Conservation (phyloP, 2,797 vertebrate species). For the Sebastes itinus region DNA sequence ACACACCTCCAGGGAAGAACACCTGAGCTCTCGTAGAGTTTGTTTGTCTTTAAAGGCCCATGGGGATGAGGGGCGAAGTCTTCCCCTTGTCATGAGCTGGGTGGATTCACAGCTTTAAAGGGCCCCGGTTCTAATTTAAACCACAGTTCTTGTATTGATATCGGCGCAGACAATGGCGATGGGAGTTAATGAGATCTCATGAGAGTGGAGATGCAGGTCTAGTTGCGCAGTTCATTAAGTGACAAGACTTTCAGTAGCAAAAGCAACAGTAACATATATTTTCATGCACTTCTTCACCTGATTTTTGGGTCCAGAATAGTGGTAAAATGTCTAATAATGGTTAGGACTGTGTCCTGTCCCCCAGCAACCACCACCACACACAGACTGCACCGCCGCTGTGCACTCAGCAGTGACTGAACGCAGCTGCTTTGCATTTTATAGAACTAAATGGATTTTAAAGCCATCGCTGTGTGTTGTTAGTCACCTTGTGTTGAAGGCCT, state of each 20-base stretch:
- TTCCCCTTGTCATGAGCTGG: conserved; percentile 8
- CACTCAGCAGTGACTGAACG: background rate
- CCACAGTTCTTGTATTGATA: conserved; percentile 17
- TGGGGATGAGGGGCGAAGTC: conserved; percentile 2
- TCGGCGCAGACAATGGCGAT: conserved; percentile 10
- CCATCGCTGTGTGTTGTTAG: background rate
- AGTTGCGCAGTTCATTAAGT: background rate
- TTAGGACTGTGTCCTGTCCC: background rate
- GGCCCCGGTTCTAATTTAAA: conserved; percentile 28
- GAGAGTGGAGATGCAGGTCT: conserved; percentile 32
- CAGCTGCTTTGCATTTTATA: background rate
- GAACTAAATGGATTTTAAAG: background rate
- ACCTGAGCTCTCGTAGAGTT: conserved; percentile 58
- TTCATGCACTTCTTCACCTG: background rate
- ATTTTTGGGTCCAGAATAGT: background rate
- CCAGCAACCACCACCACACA: background rate
- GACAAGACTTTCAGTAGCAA: conserved; percentile 7
- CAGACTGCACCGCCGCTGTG: background rate
- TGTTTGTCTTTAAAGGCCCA: conserved; percentile 71
- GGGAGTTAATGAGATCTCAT: conserved; percentile 64
- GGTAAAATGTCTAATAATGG: background rate
- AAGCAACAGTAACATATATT: background rate
- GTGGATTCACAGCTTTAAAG: conserved; percentile 23
- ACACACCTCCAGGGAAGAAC: conserved; percentile 49
- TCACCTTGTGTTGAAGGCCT: conserved; percentile 1